These are phyloP conservation scores for Ganaspis brasiliensis DNA, from an alignment of 2,888 invertebrate genomes.

Conservation along the genomic window DNA sequence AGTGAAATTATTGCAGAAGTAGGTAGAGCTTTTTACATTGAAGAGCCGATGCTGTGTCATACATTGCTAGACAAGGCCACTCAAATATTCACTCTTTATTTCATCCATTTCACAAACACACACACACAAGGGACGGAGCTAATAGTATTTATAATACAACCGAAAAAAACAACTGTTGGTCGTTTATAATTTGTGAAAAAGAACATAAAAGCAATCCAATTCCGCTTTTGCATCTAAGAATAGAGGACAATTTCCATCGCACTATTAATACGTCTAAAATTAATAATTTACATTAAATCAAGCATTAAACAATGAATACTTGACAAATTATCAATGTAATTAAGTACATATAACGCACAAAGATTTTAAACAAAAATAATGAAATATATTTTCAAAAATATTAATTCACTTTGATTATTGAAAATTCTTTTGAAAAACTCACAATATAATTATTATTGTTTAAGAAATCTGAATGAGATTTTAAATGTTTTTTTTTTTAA, in stretches of 20 bases:
- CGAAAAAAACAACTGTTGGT: constrained; percentile 65
- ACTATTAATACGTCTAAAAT: too few relatives aligned
- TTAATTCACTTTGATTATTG: too few relatives aligned
- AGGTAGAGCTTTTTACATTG: constrained; percentile 62
- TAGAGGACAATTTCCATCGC: too few relatives aligned
- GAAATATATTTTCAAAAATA: too few relatives aligned
- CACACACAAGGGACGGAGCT: constrained; percentile 77
- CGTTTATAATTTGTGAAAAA: constrained; percentile 39
- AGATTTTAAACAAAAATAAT: neutral
- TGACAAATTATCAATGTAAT: neutral
- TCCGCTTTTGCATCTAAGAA: constrained; percentile 44
- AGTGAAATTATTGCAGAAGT: constrained; percentile 12
- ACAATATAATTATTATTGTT: too few relatives aligned
- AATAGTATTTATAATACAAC: constrained; percentile 71
- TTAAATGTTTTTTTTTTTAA: neutral
- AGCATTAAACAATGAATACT: neutral
- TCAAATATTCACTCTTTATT: constrained; percentile 66
- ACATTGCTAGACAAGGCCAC: constrained; percentile 76
- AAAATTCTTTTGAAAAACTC: neutral
- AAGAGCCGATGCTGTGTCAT: constrained; percentile 70
- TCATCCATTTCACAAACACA: constrained; percentile 62
- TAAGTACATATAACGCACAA: constrained; percentile 20
- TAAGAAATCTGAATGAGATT: neutral
- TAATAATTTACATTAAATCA: too few relatives aligned
- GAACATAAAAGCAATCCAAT: constrained; percentile 51